Evolutionary conservation across 1,140 invertebrate species (phyloP).

Genomic region (Drosophila albomicans): DNA sequence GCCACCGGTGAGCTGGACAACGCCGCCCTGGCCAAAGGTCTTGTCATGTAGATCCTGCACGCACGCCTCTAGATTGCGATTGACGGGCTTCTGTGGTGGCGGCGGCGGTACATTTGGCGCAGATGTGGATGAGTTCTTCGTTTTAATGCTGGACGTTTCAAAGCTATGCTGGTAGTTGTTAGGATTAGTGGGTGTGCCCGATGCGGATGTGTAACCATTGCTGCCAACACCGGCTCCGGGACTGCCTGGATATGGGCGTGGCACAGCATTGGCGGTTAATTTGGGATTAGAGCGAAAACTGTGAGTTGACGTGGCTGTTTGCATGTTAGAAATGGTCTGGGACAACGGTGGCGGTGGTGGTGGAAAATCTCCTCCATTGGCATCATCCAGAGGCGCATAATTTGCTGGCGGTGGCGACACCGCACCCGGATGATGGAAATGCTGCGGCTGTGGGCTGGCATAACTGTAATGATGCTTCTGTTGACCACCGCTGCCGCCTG

Average conservation of each 20-base stretch:
- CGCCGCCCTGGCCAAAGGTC: slow-evolving; percentile 82
- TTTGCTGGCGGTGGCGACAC: slow-evolving; percentile 77
- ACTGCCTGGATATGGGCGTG: slow-evolving; percentile 82
- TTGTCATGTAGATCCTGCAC: slow-evolving; percentile 84
- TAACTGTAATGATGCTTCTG: slow-evolving; percentile 80
- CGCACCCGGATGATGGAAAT: slow-evolving; percentile 79
- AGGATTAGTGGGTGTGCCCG: slow-evolving; percentile 72
- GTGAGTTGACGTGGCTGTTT: slow-evolving; percentile 72
- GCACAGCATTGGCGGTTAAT: slow-evolving; percentile 84
- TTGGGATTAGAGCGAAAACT: slow-evolving; percentile 83
- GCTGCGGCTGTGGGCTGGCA: slow-evolving; percentile 70
- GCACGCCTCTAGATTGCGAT: slow-evolving; percentile 82
- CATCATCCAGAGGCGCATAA: slow-evolving; percentile 59
- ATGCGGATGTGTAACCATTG: slow-evolving; percentile 58
- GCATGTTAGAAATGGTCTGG: slow-evolving; percentile 82
- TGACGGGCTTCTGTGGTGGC: slow-evolving; percentile 70
- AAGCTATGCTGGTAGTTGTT: slow-evolving; percentile 81
- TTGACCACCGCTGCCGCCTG: slow-evolving; percentile 48
- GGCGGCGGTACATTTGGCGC: slow-evolving; percentile 50
- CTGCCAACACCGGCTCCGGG: slow-evolving; percentile 58
- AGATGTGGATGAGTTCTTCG: slow-evolving; percentile 53
- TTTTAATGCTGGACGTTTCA: slow-evolving; percentile 79
- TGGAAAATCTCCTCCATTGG: slow-evolving; percentile 73
- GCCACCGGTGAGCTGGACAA: slow-evolving; percentile 75
- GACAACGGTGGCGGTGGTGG: slow-evolving; percentile 81